Conservation (phyloP, 2,797 vertebrate species). For the Podarcis lilfordi region DNA sequence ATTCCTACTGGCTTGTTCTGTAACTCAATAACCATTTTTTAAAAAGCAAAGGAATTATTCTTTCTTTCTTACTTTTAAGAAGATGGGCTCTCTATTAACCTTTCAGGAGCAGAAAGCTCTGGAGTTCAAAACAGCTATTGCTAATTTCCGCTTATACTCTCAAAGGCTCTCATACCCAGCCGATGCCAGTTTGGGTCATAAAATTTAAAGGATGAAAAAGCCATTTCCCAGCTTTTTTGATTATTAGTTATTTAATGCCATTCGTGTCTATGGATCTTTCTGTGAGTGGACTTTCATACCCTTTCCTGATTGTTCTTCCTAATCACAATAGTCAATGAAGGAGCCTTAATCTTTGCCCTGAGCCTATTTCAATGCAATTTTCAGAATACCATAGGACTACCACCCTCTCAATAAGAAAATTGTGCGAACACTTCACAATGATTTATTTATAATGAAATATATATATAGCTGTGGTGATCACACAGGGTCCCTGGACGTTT, state of each 20-base stretch:
- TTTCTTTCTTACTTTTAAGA: not conserved
- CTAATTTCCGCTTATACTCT: not conserved
- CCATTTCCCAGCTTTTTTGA: not conserved
- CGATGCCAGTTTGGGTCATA: not conserved
- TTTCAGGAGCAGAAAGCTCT: not conserved
- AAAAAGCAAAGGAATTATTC: not conserved
- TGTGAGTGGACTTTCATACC: not conserved
- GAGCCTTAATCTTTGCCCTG: not conserved
- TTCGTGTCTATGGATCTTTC: not conserved
- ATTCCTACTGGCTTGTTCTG: not conserved
- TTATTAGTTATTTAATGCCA: not conserved
- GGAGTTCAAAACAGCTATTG: not conserved
- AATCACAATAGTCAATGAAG: not conserved
- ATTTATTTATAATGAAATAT: no score
- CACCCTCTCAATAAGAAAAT: not conserved
- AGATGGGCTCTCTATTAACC: not conserved
- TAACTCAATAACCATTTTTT: not conserved
- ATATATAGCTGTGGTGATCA: no score
- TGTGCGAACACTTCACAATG: no score
- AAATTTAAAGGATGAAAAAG: not conserved
- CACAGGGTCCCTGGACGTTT: no score
- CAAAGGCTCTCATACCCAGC: not conserved
- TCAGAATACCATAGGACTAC: not conserved
- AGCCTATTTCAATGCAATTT: not conserved
- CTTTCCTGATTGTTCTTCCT: not conserved